Conservation (phyloP, 2,888 invertebrate species). For the Electrophaes corylata region DNA sequence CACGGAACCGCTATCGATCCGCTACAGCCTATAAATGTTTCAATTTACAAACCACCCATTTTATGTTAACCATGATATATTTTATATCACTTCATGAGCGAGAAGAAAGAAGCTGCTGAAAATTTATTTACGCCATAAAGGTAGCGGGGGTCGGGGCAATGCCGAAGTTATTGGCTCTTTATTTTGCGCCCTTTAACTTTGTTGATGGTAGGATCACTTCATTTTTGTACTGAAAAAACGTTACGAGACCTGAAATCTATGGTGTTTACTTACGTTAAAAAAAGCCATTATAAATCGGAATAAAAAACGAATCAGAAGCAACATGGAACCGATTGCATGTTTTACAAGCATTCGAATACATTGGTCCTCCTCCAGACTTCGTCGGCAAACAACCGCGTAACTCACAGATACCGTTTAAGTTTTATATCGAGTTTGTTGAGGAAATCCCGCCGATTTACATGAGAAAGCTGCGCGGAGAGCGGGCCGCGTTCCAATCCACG, state of each 20-base stretch:
- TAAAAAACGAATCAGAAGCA: background rate
- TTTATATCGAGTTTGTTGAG: conserved; percentile 69
- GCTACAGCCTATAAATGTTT: conserved; percentile 73
- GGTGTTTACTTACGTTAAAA: background rate
- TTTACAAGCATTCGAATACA: conserved; percentile 19
- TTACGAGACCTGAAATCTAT: background rate
- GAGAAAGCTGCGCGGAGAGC: conserved; percentile 66
- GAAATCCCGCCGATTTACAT: conserved; percentile 78
- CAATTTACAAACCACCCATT: conserved; percentile 69
- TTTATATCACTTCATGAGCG: conserved; percentile 41
- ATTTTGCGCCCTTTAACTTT: conserved; percentile 30
- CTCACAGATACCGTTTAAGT: conserved; percentile 60
- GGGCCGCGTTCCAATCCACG: conserved; percentile 51
- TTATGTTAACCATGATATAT: conserved; percentile 55
- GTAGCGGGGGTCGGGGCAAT: conserved; percentile 26
- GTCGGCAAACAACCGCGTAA: conserved; percentile 44
- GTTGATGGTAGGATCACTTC: conserved; percentile 27
- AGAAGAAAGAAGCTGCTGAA: conserved; percentile 38
- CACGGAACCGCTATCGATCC: conserved; percentile 70
- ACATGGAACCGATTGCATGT: conserved; percentile 12
- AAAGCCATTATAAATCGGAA: background rate
- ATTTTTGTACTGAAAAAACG: conserved; percentile 16
- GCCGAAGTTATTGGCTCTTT: conserved; percentile 29
- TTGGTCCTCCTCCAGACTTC: conserved; percentile 29
- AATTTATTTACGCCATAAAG: conserved; percentile 36